These are phyloP conservation scores for Dermatemys mawii DNA, from an alignment of 2,113 vertebrate genomes.

Conservation along the genomic window DNA sequence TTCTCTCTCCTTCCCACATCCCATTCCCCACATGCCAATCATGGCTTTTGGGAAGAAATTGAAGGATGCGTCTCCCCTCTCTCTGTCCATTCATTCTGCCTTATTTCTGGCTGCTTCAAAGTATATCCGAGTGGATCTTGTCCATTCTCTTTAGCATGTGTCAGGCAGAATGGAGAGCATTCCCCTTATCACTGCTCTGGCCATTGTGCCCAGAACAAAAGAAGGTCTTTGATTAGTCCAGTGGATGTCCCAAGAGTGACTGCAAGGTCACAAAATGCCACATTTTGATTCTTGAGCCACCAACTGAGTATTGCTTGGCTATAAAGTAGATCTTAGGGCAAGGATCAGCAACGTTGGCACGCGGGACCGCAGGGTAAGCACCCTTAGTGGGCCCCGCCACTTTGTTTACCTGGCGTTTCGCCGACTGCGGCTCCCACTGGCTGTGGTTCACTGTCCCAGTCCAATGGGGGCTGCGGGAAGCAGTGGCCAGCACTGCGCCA, in stretches of 20 bases:
- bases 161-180: fast-evolving
- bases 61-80: not conserved
- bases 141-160: not conserved
- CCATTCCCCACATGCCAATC: not conserved
- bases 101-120: not conserved
- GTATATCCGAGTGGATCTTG: not conserved
- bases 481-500: too few relatives aligned
- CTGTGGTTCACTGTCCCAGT: too few relatives aligned
- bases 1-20: not conserved
- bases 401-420: too few relatives aligned
- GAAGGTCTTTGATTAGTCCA: not conserved
- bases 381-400: too few relatives aligned
- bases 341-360: too few relatives aligned
- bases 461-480: too few relatives aligned
- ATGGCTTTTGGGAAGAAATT: not conserved
- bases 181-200: not conserved
- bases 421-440: too few relatives aligned
- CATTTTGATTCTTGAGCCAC: not conserved
- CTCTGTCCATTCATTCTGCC: not conserved
- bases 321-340: not conserved
- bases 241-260: not conserved
- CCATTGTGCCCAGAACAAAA: not conserved
- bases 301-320: not conserved
- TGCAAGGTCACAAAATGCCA: not conserved
- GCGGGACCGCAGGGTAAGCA: too few relatives aligned